phyloP scores from a whole-genome alignment of 1,140 invertebrate genomes.

The Sycophaga agraensis region DNA sequence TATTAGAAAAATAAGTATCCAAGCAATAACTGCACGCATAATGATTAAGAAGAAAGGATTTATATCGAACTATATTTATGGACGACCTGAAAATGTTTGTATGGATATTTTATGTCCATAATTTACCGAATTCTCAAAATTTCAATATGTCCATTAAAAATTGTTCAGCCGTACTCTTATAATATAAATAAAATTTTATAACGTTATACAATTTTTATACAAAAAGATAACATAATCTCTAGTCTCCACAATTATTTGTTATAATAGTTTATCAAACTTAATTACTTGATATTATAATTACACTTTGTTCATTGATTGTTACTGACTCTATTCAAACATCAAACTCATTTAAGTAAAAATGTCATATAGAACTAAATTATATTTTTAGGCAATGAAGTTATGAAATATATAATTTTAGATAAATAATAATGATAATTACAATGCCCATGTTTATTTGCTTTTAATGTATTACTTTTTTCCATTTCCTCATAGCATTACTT shows the following conservation, averaged over 20 bases:
- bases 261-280: not conserved
- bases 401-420: not conserved
- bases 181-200: slow-evolving; percentile 20
- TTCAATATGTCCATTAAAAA: slow-evolving; percentile 10
- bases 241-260: slow-evolving; percentile 2
- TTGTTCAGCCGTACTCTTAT: slow-evolving; percentile 5
- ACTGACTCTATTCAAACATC: too few relatives aligned
- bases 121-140: slow-evolving; percentile 13
- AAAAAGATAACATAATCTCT: slow-evolving; percentile 26
- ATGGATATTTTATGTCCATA: slow-evolving; percentile 9
- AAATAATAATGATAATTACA: slow-evolving; percentile 13
- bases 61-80: slow-evolving; percentile 22
- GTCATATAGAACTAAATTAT: slow-evolving; percentile 10
- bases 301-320: too few relatives aligned
- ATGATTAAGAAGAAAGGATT: slow-evolving; percentile 12
- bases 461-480: not conserved
- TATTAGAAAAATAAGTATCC: slow-evolving; percentile 13
- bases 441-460: slow-evolving; percentile 17
- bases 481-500: slow-evolving; percentile 12
- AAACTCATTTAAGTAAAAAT: too few relatives aligned
- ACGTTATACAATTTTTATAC: slow-evolving; percentile 9
- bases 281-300: not conserved
- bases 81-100: slow-evolving; percentile 17
- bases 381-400: slow-evolving; percentile 10
- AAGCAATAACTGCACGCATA: slow-evolving; percentile 18